Evolutionary conservation across 2,888 invertebrate species (phyloP).

Genomic region (Carpatolechia fugitivella): DNA sequence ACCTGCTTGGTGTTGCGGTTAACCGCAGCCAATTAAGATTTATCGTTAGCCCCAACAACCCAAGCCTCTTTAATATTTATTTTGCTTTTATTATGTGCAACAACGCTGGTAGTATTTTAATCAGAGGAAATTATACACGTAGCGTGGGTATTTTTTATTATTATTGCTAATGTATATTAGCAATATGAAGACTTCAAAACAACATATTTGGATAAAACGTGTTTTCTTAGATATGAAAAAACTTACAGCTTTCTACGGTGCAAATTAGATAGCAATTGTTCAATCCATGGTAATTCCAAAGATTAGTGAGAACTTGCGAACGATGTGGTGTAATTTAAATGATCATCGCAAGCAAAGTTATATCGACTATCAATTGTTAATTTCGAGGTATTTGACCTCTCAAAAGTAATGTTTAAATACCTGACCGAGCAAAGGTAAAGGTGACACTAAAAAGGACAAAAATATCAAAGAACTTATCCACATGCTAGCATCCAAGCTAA

Average conservation of each 20-base stretch:
- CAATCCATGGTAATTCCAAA: too few species aligned
- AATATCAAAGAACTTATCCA: background rate
- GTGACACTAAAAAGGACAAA: background rate
- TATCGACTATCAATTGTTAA: background rate
- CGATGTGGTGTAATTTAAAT: too few species aligned
- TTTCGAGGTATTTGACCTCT: background rate
- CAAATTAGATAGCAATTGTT: too few species aligned
- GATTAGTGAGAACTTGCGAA: too few species aligned
- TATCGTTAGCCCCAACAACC: background rate
- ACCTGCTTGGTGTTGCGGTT: background rate
- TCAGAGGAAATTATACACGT: background rate
- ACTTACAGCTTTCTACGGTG: too few species aligned
- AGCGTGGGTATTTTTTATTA: too few species aligned
- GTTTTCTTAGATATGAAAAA: background rate
- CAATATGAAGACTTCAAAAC: too few species aligned
- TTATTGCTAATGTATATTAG: too few species aligned
- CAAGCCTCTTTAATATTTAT: background rate
- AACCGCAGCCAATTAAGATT: background rate
- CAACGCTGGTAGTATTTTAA: background rate
- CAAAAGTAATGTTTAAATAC: conserved; percentile 5
- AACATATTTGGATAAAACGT: background rate
- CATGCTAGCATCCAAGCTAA: too few species aligned
- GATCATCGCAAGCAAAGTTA: too few species aligned
- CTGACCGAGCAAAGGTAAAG: conserved; percentile 26
- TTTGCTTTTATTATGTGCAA: background rate